A percentile compares a stretch with the other conserved stretches of the same genome.
Conservation (phyloP, 2,113 vertebrate genomes). For the Paramormyrops kingsleyae region DNA sequence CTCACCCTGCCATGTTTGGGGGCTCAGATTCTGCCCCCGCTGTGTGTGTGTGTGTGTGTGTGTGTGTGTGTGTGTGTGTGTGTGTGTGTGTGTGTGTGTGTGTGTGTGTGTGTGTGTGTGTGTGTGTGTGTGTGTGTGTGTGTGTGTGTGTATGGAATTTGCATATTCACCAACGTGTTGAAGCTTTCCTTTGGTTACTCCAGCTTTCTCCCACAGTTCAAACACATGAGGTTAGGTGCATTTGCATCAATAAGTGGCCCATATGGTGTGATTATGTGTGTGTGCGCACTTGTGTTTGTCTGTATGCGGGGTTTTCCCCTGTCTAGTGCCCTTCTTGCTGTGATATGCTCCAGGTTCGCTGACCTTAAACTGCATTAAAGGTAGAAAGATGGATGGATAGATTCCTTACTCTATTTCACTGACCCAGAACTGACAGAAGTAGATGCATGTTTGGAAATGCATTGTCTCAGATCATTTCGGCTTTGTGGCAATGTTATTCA, state of each 20-base stretch:
- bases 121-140: too few species aligned
- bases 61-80: too few species aligned
- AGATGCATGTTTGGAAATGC: not conserved
- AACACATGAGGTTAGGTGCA: not conserved
- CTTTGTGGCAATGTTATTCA: too few species aligned
- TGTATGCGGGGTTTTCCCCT: not conserved
- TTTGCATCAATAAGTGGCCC: not conserved
- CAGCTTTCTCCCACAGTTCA: not conserved
- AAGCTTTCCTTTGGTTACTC: not conserved
- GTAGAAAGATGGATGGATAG: not conserved
- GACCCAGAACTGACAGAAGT: not conserved
- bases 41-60: not conserved
- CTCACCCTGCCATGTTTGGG: not conserved
- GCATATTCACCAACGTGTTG: not conserved
- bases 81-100: too few species aligned
- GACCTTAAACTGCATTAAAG: not conserved
- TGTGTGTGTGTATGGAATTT: not conserved
- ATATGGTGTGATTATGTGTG: not conserved
- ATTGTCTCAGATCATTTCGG: not conserved
- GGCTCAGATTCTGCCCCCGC: not conserved
- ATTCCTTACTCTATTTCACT: not conserved
- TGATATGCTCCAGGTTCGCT: not conserved
- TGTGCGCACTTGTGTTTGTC: not conserved
- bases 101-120: too few species aligned
- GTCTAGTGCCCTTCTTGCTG: not conserved